Evolutionary conservation across 1,140 invertebrate genomes (phyloP), one percentile per base, ranked within the genome.

Genomic region (Luehdorfia chinensis): DNA sequence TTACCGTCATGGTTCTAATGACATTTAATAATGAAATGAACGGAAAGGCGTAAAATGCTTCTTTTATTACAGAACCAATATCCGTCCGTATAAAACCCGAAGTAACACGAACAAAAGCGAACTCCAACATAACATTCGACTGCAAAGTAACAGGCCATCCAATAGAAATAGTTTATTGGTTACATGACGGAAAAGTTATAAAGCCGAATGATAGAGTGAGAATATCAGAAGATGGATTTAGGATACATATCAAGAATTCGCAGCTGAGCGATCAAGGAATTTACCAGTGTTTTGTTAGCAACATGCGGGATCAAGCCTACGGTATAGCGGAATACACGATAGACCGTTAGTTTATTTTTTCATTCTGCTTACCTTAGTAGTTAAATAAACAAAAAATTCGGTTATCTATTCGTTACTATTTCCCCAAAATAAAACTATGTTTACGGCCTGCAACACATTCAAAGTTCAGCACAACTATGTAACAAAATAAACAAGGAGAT

Each of bases 251-350:
- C 57, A 89, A 90, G 14, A 89, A 92, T 7, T 89, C 95, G 8
- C 91, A 91, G 14, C 91, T 92, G 53, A 91, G 94, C 36, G 95
- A 96, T 75, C 90, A 93, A 50, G 95, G 95, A 2, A 93, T 96
- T 89, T 98, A 96, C 84, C 95, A 96, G 59, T 98, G 96, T 76
- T 93, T 96, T 53, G 95, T 94, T 1, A 92, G 90, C 55, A 95
- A 96, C 61, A 93, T 95, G 48, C 94, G 92, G 76, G 94, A 96
- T 67, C 94, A 96, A 86, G 93, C 92, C 12, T 94, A 96, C 70
- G 94, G 94, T 0, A 93, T 92, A 6, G 91, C 95, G 0, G 94
- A 96, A 71, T 88, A 97, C 4, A 89, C 92, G 55, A 90, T 97
- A 52, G 94, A 96, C 59, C 94, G 95, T 96, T 88, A 90, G 84